Percentiles rank a stretch among this genome's conserved stretches.
Conservation (phyloP, 2,113 vertebrate genomes). For the Lamprotornis superbus region DNA sequence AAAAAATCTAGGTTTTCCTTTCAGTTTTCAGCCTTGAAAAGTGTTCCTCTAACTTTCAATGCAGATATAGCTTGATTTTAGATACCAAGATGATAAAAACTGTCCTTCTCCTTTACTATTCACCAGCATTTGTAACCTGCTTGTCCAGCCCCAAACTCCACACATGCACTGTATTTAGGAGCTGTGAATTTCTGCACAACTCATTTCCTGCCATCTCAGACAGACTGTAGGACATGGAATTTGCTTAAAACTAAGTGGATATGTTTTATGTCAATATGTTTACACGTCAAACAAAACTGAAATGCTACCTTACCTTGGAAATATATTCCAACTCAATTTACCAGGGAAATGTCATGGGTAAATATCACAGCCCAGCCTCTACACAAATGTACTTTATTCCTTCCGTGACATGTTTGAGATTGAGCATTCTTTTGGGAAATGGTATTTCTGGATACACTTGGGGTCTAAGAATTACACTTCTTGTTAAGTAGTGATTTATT, state of each 20-base stretch:
- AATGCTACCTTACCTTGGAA: not conserved
- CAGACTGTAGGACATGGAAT: not conserved
- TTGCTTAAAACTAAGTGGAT: not conserved
- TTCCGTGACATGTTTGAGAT: not conserved
- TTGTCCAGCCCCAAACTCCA: not conserved
- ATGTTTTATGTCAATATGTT: conserved; percentile 20
- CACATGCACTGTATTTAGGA: not conserved
- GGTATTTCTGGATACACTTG: not conserved
- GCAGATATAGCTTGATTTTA: not conserved
- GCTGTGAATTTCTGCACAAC: not conserved
- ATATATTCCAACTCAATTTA: conserved; percentile 39
- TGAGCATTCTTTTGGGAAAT: not conserved
- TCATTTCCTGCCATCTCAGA: not conserved
- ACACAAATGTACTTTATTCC: not conserved
- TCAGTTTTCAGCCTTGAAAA: not conserved
- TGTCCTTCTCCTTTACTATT: not conserved
- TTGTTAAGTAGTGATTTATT: not conserved
- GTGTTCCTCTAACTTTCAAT: not conserved
- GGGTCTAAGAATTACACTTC: not conserved
- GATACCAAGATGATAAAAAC: not conserved
- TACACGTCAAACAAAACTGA: conserved; percentile 5
- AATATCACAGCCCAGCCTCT: not conserved
- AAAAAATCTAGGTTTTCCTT: not conserved
- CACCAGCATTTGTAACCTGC: not conserved
- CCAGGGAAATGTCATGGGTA: not conserved